Evolutionary conservation across 1,140 invertebrate genomes (phyloP).

Genomic region (Andrena cerasifolii): DNA sequence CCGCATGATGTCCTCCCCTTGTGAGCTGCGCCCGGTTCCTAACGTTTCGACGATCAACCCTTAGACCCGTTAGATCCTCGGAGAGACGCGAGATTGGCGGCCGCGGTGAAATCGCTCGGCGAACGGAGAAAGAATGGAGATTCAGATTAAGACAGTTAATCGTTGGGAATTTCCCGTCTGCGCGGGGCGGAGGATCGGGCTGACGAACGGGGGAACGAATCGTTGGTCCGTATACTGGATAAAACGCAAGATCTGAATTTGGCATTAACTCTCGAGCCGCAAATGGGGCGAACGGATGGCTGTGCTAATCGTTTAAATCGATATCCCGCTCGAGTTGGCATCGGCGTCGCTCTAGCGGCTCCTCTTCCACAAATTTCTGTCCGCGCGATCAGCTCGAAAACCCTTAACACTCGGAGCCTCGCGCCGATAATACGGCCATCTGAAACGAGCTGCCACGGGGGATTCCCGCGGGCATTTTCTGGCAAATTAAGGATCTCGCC

Average conservation of each 20-base stretch:
- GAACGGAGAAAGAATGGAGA: too few relatives aligned
- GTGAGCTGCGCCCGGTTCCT: too few relatives aligned
- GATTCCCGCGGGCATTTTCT: background rate
- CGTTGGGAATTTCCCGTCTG: too few relatives aligned
- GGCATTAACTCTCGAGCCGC: background rate
- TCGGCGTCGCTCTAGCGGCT: constrained; percentile 11
- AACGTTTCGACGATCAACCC: too few relatives aligned
- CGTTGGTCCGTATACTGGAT: background rate
- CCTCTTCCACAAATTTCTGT: constrained; percentile 10
- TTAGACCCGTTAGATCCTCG: too few relatives aligned
- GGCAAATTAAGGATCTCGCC: background rate
- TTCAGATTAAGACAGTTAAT: too few relatives aligned
- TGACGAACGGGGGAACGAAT: background rate
- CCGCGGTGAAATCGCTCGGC: too few relatives aligned
- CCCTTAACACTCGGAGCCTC: background rate
- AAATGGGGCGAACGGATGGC: constrained; percentile 16
- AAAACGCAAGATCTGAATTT: constrained; percentile 4
- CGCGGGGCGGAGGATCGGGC: too few relatives aligned
- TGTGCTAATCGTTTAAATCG: constrained; percentile 35
- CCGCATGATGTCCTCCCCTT: too few relatives aligned
- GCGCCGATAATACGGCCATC: background rate
- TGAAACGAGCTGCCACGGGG: background rate
- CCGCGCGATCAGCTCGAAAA: constrained; percentile 10
- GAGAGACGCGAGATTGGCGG: too few relatives aligned
- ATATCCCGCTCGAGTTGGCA: constrained; percentile 25